Conservation (phyloP, 2,113 vertebrate species). For the Tricholaema leucomelas region DNA sequence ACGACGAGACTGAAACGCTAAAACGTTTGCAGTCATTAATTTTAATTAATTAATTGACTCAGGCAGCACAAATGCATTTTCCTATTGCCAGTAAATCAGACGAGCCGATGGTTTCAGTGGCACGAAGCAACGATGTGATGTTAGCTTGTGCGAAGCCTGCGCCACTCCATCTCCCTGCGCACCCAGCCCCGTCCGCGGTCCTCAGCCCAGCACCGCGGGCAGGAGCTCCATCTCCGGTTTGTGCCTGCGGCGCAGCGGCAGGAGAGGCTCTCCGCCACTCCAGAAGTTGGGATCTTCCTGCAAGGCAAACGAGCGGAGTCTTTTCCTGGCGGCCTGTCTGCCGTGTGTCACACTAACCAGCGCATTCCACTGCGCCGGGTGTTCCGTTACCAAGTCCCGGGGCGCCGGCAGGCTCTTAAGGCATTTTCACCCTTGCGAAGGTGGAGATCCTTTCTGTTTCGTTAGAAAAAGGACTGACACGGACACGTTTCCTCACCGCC, state of each 20-base stretch:
- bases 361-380: fast-evolving
- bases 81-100: neutral
- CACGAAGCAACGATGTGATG: neutral
- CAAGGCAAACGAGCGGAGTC: slow-evolving; percentile 6
- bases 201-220: fast-evolving
- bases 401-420: too few relatives aligned
- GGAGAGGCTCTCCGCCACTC: neutral
- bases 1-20: neutral
- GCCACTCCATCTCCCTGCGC: neutral
- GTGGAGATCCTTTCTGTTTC: neutral
- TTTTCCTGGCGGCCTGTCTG: neutral
- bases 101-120: neutral
- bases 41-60: slow-evolving; percentile 3
- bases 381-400: fast-evolving
- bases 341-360: fast-evolving
- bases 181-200: neutral
- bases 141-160: too few relatives aligned
- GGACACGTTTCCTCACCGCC: too few relatives aligned
- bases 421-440: too few relatives aligned
- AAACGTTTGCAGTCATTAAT: slow-evolving; percentile 3
- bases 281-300: neutral
- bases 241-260: neutral
- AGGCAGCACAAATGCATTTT: neutral
- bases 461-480: neutral
- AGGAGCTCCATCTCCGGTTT: neutral